These are phyloP conservation scores for Nycteola revayana DNA, from an alignment of 2,888 invertebrate species.

Conservation along the genomic window DNA sequence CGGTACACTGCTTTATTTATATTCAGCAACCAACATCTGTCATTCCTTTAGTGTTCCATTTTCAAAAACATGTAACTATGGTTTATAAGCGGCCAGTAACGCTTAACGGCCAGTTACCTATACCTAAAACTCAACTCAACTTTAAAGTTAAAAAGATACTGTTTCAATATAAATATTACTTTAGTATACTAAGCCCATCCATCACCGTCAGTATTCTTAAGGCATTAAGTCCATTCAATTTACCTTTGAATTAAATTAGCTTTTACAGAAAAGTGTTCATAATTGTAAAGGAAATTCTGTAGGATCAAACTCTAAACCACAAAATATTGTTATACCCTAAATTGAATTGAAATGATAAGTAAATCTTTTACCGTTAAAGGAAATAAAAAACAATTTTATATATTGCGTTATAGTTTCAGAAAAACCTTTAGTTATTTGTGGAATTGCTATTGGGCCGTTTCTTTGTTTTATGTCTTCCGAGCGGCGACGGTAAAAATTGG, in stretches of 20 bases:
- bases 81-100: no score
- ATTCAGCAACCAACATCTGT: no score
- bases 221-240: slow-evolving; percentile 8
- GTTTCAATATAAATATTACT: background rate
- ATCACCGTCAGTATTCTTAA: slow-evolving; percentile 2
- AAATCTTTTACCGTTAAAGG: slow-evolving; percentile 7
- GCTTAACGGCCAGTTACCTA: no score
- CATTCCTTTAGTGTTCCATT: no score
- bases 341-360: slow-evolving; percentile 2
- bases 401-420: background rate
- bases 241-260: slow-evolving; percentile 16
- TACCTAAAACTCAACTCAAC: no score
- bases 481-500: slow-evolving; percentile 18
- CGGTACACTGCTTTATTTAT: no score
- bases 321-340: no score
- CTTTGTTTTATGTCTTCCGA: slow-evolving; percentile 9
- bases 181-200: background rate
- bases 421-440: slow-evolving; percentile 9
- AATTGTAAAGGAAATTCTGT: no score
- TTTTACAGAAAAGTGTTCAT: slow-evolving; percentile 4
- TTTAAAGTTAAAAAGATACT: no score
- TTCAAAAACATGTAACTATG: no score
- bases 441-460: slow-evolving; percentile 10
- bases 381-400: slow-evolving; percentile 4
- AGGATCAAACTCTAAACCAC: no score